These are phyloP conservation scores for Gryllus longicercus DNA, from an alignment of 2,888 invertebrate species.

Conservation along the genomic window DNA sequence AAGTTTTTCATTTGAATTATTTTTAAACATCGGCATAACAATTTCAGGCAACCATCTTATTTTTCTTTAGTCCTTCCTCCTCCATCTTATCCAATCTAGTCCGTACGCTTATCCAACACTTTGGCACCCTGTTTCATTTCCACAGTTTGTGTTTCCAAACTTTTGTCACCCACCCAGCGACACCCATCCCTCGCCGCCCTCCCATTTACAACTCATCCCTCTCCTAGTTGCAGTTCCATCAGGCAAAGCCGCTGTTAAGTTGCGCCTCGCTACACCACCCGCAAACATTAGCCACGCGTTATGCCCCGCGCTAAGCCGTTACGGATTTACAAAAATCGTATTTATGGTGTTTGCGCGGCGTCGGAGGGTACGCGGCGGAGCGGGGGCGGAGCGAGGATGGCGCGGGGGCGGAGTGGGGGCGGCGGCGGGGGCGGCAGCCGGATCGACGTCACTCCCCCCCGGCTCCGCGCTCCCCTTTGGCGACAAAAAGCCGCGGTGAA, in stretches of 20 bases:
- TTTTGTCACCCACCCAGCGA: background rate
- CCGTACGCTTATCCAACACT: too few species aligned
- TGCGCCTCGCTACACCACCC: background rate
- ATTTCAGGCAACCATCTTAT: too few species aligned
- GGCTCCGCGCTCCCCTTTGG: background rate
- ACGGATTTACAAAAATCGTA: constrained; percentile 17
- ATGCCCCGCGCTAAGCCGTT: background rate
- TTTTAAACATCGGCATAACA: too few species aligned
- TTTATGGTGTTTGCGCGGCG: constrained; percentile 9
- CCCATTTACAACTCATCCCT: background rate
- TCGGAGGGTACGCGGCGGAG: background rate
- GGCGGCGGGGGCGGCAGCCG: background rate
- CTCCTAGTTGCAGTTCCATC: background rate
- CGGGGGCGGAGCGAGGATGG: background rate
- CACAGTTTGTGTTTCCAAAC: too few species aligned
- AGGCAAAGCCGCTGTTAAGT: background rate
- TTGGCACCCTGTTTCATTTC: too few species aligned
- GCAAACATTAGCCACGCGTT: background rate
- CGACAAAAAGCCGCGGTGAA: background rate
- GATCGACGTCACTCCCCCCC: background rate
- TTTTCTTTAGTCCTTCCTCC: too few species aligned
- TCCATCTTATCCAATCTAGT: too few species aligned
- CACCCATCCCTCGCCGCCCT: background rate
- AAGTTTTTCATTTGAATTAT: too few species aligned
- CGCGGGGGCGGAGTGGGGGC: background rate